These are phyloP conservation scores for Bagarius yarrelli DNA, from an alignment of 2,113 vertebrate species.

Conservation along the genomic window DNA sequence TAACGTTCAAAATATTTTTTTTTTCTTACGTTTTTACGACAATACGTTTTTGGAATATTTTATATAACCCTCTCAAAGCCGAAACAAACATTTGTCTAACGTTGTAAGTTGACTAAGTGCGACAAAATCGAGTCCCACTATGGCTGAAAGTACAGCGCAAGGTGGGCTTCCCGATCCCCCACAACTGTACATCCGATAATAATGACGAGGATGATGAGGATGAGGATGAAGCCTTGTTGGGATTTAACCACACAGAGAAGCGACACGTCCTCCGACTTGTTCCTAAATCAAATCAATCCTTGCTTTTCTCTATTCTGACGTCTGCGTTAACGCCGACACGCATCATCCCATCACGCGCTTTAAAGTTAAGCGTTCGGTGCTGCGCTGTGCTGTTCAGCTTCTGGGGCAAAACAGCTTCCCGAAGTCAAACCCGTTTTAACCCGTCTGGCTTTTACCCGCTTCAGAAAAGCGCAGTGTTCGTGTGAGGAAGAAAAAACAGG, in stretches of 20 bases:
- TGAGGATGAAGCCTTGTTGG: background rate
- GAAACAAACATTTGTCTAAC: no score
- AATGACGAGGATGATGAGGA: background rate
- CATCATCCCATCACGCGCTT: background rate
- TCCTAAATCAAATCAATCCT: background rate
- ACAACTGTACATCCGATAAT: background rate
- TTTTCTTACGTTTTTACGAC: no score
- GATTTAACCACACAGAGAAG: background rate
- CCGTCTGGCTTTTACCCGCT: no score
- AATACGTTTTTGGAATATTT: no score
- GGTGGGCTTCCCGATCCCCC: background rate
- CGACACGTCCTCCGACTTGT: background rate
- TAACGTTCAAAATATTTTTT: no score
- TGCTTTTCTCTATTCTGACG: no score
- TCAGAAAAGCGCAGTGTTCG: background rate
- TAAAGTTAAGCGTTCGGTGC: background rate
- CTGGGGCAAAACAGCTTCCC: constrained; percentile 5
- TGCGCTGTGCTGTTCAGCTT: background rate
- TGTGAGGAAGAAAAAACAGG: background rate
- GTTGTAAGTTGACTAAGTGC: no score
- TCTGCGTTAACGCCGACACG: background rate
- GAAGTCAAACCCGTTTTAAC: constrained; percentile 4
- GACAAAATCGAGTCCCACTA: background rate
- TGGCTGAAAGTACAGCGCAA: background rate
- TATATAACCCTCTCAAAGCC: no score